phyloP scores from a whole-genome alignment of 2,797 vertebrate genomes.

The Acanthis flammea region DNA sequence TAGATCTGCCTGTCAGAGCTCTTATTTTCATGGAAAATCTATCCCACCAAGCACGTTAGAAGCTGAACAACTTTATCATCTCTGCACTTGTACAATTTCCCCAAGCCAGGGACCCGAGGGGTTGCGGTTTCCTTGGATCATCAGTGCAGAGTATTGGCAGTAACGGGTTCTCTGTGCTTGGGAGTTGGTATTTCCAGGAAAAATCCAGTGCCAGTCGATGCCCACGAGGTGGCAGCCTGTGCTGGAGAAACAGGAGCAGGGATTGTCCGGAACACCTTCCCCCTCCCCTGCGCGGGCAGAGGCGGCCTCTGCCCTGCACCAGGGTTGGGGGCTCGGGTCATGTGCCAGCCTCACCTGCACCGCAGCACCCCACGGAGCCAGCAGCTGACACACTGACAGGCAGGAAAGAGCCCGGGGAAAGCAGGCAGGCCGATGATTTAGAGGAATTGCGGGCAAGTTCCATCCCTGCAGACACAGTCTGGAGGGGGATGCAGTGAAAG shows the following conservation, averaged over 20 bases:
- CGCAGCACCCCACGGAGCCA: background rate
- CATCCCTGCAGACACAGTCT: background rate
- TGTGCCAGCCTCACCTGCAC: background rate
- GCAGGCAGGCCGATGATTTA: background rate
- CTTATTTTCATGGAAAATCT: background rate
- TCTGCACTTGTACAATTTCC: background rate
- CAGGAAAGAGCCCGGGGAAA: background rate
- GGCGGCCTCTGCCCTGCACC: background rate
- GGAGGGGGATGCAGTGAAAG: background rate
- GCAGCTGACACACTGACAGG: background rate
- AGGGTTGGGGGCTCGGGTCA: accelerated
- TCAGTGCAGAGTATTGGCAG: background rate
- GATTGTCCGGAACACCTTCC: accelerated
- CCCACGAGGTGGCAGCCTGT: conserved; percentile 55
- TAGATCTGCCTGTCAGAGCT: background rate
- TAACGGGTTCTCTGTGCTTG: accelerated
- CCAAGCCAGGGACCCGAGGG: background rate
- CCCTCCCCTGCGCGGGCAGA: background rate
- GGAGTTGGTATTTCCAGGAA: background rate
- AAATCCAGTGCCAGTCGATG: background rate
- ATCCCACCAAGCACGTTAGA: background rate
- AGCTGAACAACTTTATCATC: background rate
- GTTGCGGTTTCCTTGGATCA: background rate
- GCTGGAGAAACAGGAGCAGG: background rate
- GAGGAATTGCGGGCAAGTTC: background rate